A percentile compares a stretch with the other conserved stretches of the same genome.
These are phyloP conservation scores for Morpho deidamia DNA, from an alignment of 2,888 invertebrate genomes.

Conservation along the genomic window DNA sequence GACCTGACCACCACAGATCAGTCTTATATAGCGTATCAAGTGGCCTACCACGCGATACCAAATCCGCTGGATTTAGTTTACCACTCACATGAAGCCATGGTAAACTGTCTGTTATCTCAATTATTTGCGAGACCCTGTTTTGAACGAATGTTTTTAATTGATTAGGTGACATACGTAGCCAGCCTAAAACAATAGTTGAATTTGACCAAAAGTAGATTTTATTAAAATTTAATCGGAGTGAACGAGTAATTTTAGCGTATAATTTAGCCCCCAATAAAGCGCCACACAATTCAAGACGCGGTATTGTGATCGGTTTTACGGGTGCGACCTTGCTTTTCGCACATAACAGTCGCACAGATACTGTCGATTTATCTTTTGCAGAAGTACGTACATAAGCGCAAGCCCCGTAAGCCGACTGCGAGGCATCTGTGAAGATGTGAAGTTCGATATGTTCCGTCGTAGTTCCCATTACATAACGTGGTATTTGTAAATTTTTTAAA, in stretches of 20 bases:
- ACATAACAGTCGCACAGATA: neutral
- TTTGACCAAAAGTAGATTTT: conserved; percentile 24
- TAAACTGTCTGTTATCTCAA: conserved; percentile 15
- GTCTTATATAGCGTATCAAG: neutral
- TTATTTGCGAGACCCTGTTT: conserved; percentile 22
- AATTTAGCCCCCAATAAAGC: conserved; percentile 26
- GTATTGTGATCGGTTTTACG: conserved; percentile 25
- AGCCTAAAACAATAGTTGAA: conserved; percentile 28
- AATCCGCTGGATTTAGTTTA: conserved; percentile 1
- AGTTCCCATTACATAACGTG: neutral
- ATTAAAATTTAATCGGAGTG: neutral
- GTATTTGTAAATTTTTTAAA: neutral
- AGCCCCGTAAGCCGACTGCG: conserved; percentile 15
- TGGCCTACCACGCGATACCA: conserved; percentile 1
- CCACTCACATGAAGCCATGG: neutral
- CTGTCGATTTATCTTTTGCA: neutral
- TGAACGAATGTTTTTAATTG: conserved; percentile 13
- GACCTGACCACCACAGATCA: conserved; percentile 13
- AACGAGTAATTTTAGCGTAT: conserved; percentile 12
- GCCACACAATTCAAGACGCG: conserved; percentile 29
- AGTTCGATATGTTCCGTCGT: conserved; percentile 1
- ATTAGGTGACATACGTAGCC: conserved; percentile 25
- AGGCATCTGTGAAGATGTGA: conserved; percentile 17
- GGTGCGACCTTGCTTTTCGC: conserved; percentile 31
- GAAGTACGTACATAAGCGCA: conserved; percentile 15